Evolutionary conservation across 2,888 invertebrate species (phyloP).

Genomic region (Mythimna impura): DNA sequence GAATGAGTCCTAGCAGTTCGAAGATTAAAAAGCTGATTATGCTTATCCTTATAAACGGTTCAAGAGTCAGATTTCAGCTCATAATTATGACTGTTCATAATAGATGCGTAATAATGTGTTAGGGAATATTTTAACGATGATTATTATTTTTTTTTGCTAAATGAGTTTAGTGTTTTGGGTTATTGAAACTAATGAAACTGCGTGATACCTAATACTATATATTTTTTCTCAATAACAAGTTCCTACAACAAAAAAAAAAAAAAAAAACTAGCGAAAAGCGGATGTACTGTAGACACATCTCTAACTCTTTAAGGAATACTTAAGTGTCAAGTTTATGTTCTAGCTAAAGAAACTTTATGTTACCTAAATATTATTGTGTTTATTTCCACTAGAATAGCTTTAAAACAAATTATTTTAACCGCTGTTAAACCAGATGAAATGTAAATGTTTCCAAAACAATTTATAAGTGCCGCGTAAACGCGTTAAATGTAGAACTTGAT

Average conservation of each 20-base stretch:
- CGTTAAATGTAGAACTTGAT: slow-evolving; percentile 14
- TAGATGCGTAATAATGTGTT: slow-evolving; percentile 35
- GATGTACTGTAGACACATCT: too few species aligned
- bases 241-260: too few species aligned
- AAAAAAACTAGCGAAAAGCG: too few species aligned
- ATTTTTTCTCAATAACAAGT: background rate
- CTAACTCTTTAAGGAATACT: background rate
- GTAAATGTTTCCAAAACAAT: slow-evolving; percentile 5
- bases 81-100: slow-evolving; percentile 30
- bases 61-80: slow-evolving; percentile 41
- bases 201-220: too few species aligned
- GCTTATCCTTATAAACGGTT: slow-evolving; percentile 7
- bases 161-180: slow-evolving; percentile 21
- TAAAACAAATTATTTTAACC: slow-evolving; percentile 9
- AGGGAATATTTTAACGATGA: slow-evolving; percentile 31
- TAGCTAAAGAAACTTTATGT: background rate
- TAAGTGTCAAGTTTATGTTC: background rate
- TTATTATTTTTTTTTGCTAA: slow-evolving; percentile 38
- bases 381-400: background rate
- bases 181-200: slow-evolving; percentile 22
- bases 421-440: slow-evolving; percentile 3
- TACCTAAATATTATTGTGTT: background rate
- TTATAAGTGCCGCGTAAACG: slow-evolving; percentile 9
- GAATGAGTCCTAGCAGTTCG: too few species aligned
- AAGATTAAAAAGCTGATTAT: too few species aligned